Evolutionary conservation across 1,140 invertebrate genomes (phyloP).

Genomic region (Platyura marginata): DNA sequence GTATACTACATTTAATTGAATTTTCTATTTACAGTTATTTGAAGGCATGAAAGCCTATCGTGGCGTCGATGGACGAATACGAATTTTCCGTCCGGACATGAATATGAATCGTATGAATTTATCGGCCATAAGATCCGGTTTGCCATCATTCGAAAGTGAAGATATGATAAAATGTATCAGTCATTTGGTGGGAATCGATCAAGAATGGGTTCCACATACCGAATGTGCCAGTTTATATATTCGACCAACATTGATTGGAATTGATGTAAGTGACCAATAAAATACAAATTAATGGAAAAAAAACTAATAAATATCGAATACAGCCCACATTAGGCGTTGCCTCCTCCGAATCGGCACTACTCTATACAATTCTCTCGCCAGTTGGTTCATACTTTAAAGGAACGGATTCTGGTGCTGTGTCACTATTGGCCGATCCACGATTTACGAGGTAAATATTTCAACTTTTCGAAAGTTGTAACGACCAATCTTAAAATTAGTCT

Average conservation of each 20-base stretch:
- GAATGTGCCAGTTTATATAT: constrained; percentile 84
- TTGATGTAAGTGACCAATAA: constrained; percentile 84
- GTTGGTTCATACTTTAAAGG: constrained; percentile 81
- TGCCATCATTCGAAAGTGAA: constrained; percentile 77
- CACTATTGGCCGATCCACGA: constrained; percentile 33
- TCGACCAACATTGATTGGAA: constrained; percentile 89
- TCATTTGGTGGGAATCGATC: constrained; percentile 77
- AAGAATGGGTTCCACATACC: constrained; percentile 92
- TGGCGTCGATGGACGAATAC: constrained; percentile 80
- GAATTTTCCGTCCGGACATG: constrained; percentile 85
- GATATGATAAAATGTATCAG: constrained; percentile 80
- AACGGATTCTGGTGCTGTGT: constrained; percentile 48
- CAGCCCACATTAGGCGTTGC: constrained; percentile 84
- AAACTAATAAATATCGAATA: constrained; percentile 6
- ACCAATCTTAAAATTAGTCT: constrained; percentile 39
- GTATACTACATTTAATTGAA: too few relatives aligned
- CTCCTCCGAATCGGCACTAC: constrained; percentile 60
- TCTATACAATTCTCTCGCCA: constrained; percentile 84
- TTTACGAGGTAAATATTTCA: constrained; percentile 12
- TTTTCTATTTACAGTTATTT: constrained; percentile 57
- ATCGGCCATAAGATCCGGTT: constrained; percentile 62
- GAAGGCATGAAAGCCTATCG: constrained; percentile 98
- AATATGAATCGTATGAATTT: constrained; percentile 89
- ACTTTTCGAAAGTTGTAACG: constrained; percentile 8
- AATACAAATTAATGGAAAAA: background rate